Percentiles rank a stretch among this genome's conserved stretches.
These are phyloP conservation scores for Yponomeuta plumbellus DNA, from an alignment of 2,888 invertebrate genomes.

Conservation along the genomic window DNA sequence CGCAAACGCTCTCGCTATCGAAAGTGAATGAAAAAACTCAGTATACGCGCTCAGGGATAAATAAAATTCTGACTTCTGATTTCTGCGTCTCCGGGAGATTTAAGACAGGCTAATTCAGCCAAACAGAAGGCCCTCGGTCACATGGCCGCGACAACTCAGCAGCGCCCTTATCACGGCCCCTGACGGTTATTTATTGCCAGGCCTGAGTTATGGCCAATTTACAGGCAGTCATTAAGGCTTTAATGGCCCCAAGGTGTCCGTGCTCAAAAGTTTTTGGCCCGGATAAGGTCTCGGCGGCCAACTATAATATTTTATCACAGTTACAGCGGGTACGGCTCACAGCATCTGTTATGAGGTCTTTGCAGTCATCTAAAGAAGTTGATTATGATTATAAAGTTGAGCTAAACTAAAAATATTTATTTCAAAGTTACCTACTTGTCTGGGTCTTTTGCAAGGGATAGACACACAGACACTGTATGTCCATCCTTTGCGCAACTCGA, in stretches of 20 bases:
- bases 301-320: neutral
- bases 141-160: slow-evolving; percentile 59
- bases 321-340: neutral
- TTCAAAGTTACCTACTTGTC: too few species aligned
- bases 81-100: too few species aligned
- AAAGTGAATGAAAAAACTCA: too few species aligned
- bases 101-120: neutral
- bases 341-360: neutral
- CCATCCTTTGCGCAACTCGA: too few species aligned
- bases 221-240: slow-evolving; percentile 74
- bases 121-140: slow-evolving; percentile 4
- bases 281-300: slow-evolving; percentile 42
- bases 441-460: too few species aligned
- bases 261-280: slow-evolving; percentile 47
- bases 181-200: slow-evolving; percentile 64
- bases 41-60: too few species aligned
- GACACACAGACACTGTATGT: too few species aligned
- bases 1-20: too few species aligned
- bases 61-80: too few species aligned
- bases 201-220: slow-evolving; percentile 75
- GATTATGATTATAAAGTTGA: too few species aligned
- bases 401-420: too few species aligned
- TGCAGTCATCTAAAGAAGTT: neutral
- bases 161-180: slow-evolving; percentile 66
- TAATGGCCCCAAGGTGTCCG: slow-evolving; percentile 73